Evolutionary conservation across 2,888 invertebrate genomes (phyloP).

Genomic region (Phymatocera aterrima): DNA sequence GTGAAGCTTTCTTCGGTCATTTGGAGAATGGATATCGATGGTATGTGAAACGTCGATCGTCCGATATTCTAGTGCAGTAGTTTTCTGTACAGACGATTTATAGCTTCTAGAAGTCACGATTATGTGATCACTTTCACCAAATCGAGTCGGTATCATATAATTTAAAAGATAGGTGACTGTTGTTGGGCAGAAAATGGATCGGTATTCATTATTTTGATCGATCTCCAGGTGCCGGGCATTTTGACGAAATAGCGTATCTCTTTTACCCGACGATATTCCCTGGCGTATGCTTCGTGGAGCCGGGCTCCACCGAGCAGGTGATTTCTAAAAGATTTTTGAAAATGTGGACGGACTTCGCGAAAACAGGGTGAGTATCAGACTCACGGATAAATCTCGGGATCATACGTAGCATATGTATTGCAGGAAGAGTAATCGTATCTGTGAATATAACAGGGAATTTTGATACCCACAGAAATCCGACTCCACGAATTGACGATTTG

Average conservation of each 20-base stretch:
- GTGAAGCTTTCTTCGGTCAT: neutral
- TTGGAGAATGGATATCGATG: neutral
- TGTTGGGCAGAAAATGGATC: neutral
- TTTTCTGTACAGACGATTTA: too few relatives aligned
- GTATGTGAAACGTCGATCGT: neutral
- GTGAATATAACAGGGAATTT: neutral
- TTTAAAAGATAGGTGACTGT: too few relatives aligned
- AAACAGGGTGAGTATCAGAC: conserved; percentile 73
- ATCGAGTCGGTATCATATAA: too few relatives aligned
- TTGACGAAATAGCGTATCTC: conserved; percentile 80
- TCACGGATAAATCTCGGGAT: neutral
- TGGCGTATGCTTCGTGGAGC: conserved; percentile 53
- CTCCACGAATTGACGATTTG: conserved; percentile 66
- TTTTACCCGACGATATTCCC: conserved; percentile 69
- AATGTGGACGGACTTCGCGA: conserved; percentile 82
- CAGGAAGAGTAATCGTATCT: neutral
- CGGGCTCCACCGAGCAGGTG: conserved; percentile 67
- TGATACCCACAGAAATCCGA: conserved; percentile 72
- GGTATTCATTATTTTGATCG: neutral
- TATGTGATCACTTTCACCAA: too few relatives aligned
- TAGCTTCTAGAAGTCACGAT: too few relatives aligned
- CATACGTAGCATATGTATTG: neutral
- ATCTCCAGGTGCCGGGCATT: conserved; percentile 77
- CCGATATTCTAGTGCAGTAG: neutral
- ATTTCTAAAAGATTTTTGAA: conserved; percentile 74